Evolutionary conservation across 2,888 invertebrate species (phyloP), one percentile per base, ranked within the genome.

Genomic region (Chironomus tentans): DNA sequence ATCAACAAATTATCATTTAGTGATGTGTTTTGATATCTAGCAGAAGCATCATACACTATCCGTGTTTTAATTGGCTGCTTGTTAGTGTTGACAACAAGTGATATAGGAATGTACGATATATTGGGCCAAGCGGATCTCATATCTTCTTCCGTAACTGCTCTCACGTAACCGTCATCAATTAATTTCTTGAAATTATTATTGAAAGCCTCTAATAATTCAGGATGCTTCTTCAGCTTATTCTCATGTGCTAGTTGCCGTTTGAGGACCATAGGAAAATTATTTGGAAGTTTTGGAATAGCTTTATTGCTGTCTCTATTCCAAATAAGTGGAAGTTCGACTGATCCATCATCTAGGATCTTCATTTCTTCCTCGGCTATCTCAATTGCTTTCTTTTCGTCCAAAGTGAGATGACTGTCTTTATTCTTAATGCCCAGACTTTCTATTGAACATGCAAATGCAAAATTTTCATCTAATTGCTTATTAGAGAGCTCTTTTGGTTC

Each of bases 41-140:
- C 81, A 1, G 81, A 81, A 4, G 81, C 81, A 77, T 82, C 81
- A 68, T 79, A 81, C 1, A 81, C 81, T 4, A 81, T 62, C 46
- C 81, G 78, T 81, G 81, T 24, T 24, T 24, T 24, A 24, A 24
- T 24, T 24, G 22, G 22, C 22, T 24, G 22, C 22, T 24, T 24
- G 21, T 80, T 80, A 0, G 78, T 78, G 50, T 81, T 81, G 5
- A 71, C 65, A 2, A 80, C 79, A 4, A 78, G 78, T 76, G 81
- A 80, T 71, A 81, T 79, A 3, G 80, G 80, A 18, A 80, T 56
- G 70, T 80, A 81, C 80, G 80, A 81, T 4, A 77, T 78, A 76
- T 74, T 78, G 6, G 68, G 70, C n/a, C 68, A 56, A 13, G 50
- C 22, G 56, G 22, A 61, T 6, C 28, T 75, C 18, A 78, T n/a